A percentile compares a stretch with the other conserved stretches of the same genome.
These are phyloP conservation scores for Halisarca cf. caerulea DNA, from an alignment of 37 sponge, comb jelly and placozoan genomes.

Conservation along the genomic window DNA sequence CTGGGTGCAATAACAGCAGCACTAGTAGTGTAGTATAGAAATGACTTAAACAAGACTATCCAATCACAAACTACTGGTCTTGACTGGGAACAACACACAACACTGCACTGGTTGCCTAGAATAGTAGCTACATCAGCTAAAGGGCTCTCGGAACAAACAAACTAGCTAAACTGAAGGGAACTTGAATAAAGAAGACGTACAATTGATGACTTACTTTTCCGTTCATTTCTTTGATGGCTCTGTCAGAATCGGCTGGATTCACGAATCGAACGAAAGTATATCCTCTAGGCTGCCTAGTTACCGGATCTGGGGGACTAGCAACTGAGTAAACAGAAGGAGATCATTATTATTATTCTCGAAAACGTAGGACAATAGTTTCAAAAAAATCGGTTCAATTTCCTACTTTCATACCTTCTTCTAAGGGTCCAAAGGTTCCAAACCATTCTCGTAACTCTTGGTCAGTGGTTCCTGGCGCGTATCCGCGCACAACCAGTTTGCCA, in stretches of 20 bases:
- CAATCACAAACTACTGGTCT: too few relatives aligned
- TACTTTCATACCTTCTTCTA: slow-evolving; percentile 28
- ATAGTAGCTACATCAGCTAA: too few relatives aligned
- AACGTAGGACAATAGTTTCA: not conserved
- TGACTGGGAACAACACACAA: too few relatives aligned
- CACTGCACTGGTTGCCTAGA: too few relatives aligned
- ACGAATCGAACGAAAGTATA: slow-evolving; percentile 9
- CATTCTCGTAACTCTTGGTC: slow-evolving; percentile 8
- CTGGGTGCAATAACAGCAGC: too few relatives aligned
- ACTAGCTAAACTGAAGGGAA: too few relatives aligned
- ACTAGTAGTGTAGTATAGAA: too few relatives aligned
- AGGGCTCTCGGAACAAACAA: too few relatives aligned
- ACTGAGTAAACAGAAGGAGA: not conserved
- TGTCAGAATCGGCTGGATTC: slow-evolving; percentile 13
- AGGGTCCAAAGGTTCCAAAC: slow-evolving; percentile 12
- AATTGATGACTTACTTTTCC: not conserved
- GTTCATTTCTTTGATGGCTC: slow-evolving; percentile 9
- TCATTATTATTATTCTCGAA: too few relatives aligned
- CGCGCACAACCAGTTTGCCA: slow-evolving; percentile 14
- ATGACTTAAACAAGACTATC: too few relatives aligned
- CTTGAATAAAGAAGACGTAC: not conserved
- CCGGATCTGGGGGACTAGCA: slow-evolving; percentile 23
- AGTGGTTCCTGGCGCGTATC: not conserved
- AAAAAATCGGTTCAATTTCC: not conserved
- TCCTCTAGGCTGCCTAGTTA: not conserved